Evolutionary conservation across 2,888 invertebrate genomes (phyloP).

Genomic region (Lasioglossum leucozonium): DNA sequence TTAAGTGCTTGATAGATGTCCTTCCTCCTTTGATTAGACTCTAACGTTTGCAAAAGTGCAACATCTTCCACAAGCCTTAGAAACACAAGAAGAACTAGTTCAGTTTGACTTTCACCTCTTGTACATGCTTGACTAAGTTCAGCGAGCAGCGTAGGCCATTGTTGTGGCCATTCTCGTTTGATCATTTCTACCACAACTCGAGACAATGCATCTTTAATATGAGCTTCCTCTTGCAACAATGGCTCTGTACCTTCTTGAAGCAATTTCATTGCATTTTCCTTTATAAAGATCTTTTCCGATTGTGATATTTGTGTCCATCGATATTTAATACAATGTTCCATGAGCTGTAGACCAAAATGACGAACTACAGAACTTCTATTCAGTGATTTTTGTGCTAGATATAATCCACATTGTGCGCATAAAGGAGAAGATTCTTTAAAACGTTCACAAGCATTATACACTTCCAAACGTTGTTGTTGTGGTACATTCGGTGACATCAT

Average conservation of each 20-base stretch:
- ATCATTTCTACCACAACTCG: constrained; percentile 98
- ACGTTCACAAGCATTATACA: constrained; percentile 93
- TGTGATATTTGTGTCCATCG: constrained; percentile 96
- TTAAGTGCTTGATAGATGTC: constrained; percentile 96
- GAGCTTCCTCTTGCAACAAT: constrained; percentile 89
- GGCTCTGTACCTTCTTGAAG: constrained; percentile 91
- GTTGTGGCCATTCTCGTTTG: constrained; percentile 98
- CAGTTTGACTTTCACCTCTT: constrained; percentile 94
- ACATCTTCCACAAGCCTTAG: constrained; percentile 97
- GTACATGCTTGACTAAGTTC: constrained; percentile 94
- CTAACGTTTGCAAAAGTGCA: constrained; percentile 94
- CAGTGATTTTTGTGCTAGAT: constrained; percentile 89
- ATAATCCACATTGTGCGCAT: constrained; percentile 94
- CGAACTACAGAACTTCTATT: constrained; percentile 92
- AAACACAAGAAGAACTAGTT: constrained; percentile 95
- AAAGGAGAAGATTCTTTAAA: constrained; percentile 94
- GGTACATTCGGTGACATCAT: constrained; percentile 92
- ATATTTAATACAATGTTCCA: constrained; percentile 97
- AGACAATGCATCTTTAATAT: constrained; percentile 93
- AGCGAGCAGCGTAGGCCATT: constrained; percentile 94
- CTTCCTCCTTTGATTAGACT: constrained; percentile 94
- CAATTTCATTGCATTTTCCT: constrained; percentile 95
- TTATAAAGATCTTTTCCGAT: constrained; percentile 95
- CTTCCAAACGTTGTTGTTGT: constrained; percentile 91
- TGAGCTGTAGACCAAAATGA: constrained; percentile 96